Evolutionary conservation across 2,113 vertebrate genomes (phyloP), one percentile per base, ranked within the genome.

Genomic region (Hucho hucho): DNA sequence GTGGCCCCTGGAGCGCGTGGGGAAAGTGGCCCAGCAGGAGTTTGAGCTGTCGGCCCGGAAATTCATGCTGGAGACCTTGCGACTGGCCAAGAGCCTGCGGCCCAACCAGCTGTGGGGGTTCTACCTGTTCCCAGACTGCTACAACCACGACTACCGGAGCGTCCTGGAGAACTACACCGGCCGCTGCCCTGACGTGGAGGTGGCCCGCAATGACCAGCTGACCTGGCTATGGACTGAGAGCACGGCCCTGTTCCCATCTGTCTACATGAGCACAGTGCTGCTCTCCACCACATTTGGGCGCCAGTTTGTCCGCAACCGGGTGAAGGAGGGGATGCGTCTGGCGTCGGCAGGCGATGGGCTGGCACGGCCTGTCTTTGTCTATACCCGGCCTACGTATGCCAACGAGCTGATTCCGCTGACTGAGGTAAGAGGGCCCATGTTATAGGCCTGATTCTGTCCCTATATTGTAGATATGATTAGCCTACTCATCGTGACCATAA

Each of bases 91-190:
- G 74, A 90, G 22, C 47, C 73, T 91, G 67, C 89, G 93, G 13
- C 93, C 93, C 7, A 77, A 92, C 5, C 93, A 94, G 13, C 84
- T 93, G 26, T 95, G 95, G 95, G 95, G 95, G 16, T 95, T 93
- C 84, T 95, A 95, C 79, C 86, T 95, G 70, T 95, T 95, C 84
- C 95, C 95, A 0, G 94, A 95, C 78, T 95, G 95, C 81, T 95
- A 95, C 79, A 95, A 95, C 87, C 93, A 95, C 24, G 85, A 94
- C 77, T 95, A 95, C 85, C 89, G 74, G 79, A 84, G n/a, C 13
- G 85, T 74, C 22, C 80, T 92, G 72, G 75, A 86, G n/a, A 89
- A 86, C 82, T 95, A 94, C 87, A 93, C 91, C 0, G 95, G 95
- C 9, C 90, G 72, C 49, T 95, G 95, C 70, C 95, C 95, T 0